Percentiles rank a stretch among this genome's conserved stretches.
phyloP scores from a whole-genome alignment of 2,888 invertebrate species.

The Megalurothrips usitatus region DNA sequence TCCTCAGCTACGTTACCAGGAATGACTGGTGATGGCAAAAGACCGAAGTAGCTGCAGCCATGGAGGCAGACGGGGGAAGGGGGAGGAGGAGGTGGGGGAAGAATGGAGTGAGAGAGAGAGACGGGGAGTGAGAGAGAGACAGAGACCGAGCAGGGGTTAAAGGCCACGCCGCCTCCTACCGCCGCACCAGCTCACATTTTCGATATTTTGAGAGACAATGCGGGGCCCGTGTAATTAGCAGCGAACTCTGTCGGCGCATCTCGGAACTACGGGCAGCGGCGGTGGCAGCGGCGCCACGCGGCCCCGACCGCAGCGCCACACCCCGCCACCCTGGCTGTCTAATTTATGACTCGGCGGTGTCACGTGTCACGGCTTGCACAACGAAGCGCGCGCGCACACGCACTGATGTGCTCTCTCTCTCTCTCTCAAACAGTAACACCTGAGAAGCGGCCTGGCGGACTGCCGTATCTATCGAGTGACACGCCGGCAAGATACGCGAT shows the following conservation, averaged over 20 bases:
- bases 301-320: neutral
- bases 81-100: no score
- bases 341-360: slow-evolving; percentile 13
- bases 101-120: no score
- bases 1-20: no score
- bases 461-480: no score
- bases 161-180: no score
- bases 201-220: neutral
- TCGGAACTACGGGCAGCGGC: neutral
- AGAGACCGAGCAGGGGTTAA: no score
- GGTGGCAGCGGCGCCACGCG: neutral
- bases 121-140: no score
- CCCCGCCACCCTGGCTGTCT: neutral
- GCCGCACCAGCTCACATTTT: no score
- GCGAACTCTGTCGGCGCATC: neutral
- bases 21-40: no score
- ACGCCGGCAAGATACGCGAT: neutral
- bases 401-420: neutral
- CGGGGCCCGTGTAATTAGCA: neutral
- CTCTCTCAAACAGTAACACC: neutral
- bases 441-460: neutral
- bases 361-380: neutral
- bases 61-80: no score
- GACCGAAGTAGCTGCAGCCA: no score
- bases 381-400: no score